Base-by-base conservation (phyloP, 2,888 invertebrate genomes). In the Perizoma flavofasciatum region DNA sequence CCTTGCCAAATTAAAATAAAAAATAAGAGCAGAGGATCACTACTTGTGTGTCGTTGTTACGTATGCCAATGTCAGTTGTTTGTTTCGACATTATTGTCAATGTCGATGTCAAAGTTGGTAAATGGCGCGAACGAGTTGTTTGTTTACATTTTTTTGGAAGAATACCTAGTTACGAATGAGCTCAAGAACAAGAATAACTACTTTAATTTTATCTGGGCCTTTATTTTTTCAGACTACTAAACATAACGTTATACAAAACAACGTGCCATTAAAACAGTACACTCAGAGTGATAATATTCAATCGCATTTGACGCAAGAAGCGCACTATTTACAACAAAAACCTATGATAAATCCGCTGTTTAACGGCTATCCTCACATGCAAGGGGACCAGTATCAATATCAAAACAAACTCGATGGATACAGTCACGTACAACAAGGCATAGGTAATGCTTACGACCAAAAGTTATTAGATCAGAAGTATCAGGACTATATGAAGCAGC, bases 251-350 rank as follows among this genome's bases (percentile, higher is more conserved):
- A 80, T 88, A 81, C 92, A 92, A 85, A 92, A 89, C 70, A 92
- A 89, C 73, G 87, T 91, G 89, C 92, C 92, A 89, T 88, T 92
- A 79, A 92, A 92, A 82, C 92, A 88, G 72, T 82, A 85, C 61
- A 93, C 91, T 58, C 92, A 91, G 75, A 86, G 84, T 65, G 93
- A 93, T 58, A 92, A 92, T 61, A 85, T 90, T 52, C 91, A 90
- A 73, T 83, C 82, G 70, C 92, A 93, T 69, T 71, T 92, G 74
- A 86, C 85, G 33, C 92, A 92, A 72, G 93, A 92, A 81, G 89
- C 88, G 37, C 92, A 92, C 73, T 92, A 89, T 67, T 83, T 93
- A 66, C 93, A 93, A 71, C 93, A 93, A 68, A 93, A 93, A 67
- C 93, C 93, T 71, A 89, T 91, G 78, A 85, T 86, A 67, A 90